A percentile compares a stretch with the other conserved stretches of the same genome.
phyloP scores from a whole-genome alignment of 2,113 vertebrate species.

The Leptobrachium ailaonicum region DNA sequence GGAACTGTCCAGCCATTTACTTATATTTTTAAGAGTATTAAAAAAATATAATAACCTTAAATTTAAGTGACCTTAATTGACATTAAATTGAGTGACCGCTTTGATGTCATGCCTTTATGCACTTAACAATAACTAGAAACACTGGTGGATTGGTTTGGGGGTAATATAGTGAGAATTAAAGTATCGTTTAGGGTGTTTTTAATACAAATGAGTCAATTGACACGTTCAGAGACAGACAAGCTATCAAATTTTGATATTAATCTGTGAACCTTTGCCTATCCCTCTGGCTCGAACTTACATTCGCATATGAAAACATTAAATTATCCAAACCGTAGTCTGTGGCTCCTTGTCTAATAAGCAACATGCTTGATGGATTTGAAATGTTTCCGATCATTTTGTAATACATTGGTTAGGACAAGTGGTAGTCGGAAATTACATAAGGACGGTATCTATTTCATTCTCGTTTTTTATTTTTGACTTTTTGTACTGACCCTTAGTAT shows the following conservation, averaged over 20 bases:
- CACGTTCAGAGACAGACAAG: neutral
- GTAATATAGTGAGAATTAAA: too few relatives aligned
- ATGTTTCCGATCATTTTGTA: constrained; percentile 15
- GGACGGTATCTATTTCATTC: constrained; percentile 6
- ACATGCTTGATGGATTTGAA: constrained; percentile 10
- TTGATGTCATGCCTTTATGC: too few relatives aligned
- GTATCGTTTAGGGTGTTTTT: too few relatives aligned
- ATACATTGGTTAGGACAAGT: constrained; percentile 22
- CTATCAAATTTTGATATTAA: neutral
- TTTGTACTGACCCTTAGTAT: constrained; percentile 34
- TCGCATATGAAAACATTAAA: constrained; percentile 9
- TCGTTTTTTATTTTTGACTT: constrained; percentile 31
- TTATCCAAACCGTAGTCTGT: neutral
- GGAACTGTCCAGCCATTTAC: too few relatives aligned
- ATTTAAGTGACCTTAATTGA: too few relatives aligned
- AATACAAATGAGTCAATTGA: too few relatives aligned
- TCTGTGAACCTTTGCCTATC: neutral
- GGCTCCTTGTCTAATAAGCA: neutral
- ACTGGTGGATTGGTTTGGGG: too few relatives aligned
- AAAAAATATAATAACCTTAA: too few relatives aligned
- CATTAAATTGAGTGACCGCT: too few relatives aligned
- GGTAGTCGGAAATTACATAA: constrained; percentile 24
- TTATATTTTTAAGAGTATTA: too few relatives aligned
- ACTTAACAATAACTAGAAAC: too few relatives aligned
- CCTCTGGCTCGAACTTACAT: neutral